Evolutionary conservation across 2,888 invertebrate genomes (phyloP), one percentile per base, ranked within the genome.

Genomic region (Venusia cambrica): DNA sequence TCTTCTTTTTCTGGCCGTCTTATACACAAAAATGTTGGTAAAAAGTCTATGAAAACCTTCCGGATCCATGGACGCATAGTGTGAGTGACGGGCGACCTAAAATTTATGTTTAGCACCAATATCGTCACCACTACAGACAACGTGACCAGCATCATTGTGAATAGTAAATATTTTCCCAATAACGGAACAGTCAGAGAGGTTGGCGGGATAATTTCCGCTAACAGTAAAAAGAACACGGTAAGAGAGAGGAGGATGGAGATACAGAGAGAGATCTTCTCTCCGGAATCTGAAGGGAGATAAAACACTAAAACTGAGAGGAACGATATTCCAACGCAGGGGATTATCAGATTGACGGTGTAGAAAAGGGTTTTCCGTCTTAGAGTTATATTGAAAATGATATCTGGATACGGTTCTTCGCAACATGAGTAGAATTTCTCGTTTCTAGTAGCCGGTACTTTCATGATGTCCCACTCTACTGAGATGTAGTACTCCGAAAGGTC

Each of bases 381-480:
- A 45, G 97, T 97, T 65, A 99, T 93, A 87, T 98, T 97, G 89
- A 99, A 99, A 59, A 97, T 97, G 68, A 99, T 98, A 87, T 99
- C 99, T 35, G 96, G 94, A 72, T 96, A 99, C 40, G 98, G 98
- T 78, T 98, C 96, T 76, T 96, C 95, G 80, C 98, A 98, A 87
- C 98, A 98, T 62, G 96, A 96, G 90, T 98, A 97, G 83, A 94
- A 96, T 74, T 95, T 95, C 71, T 96, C 96, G 74, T 96, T 95
- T 55, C 96, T 90, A 47, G 93, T 93, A 19, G 96, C 97, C 34
- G 96, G 96, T 52, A 96, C 97, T 48, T 94, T 92, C 92, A 98
- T 94, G 61, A 96, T 97, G 85, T 98, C 98, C 99, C 98, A 99
- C 87, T 99, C 98, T 40, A 98, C 98, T 63, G 97, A 97, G 76